Evolutionary conservation across 2,888 invertebrate species (phyloP).

Genomic region (Orchestes rusci): DNA sequence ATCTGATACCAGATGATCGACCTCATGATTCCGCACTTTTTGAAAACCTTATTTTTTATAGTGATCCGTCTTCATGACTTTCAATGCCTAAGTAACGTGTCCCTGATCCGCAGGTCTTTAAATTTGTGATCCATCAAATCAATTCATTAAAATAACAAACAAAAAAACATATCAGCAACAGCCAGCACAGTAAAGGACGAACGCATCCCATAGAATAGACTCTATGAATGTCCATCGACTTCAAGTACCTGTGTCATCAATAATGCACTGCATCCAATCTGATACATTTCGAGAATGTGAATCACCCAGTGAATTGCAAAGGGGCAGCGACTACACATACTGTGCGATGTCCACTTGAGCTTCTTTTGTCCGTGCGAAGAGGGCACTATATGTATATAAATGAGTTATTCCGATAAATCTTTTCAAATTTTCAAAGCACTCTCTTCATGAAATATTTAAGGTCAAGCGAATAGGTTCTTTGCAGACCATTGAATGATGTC

Average conservation of each 20-base stretch:
- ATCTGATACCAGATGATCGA: no score
- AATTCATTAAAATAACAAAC: no score
- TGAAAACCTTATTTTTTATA: no score
- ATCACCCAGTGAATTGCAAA: conserved; percentile 28
- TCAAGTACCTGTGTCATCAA: conserved; percentile 44
- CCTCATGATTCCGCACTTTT: no score
- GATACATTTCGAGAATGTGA: conserved; percentile 41
- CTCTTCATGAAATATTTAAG: background rate
- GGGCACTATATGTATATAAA: conserved; percentile 23
- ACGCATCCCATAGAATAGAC: conserved; percentile 32
- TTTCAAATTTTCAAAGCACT: conserved; percentile 6
- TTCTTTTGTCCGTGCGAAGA: conserved; percentile 23
- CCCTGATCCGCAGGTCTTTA: no score
- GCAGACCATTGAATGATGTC: no score
- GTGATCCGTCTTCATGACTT: no score
- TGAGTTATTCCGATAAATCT: conserved; percentile 21
- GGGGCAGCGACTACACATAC: conserved; percentile 17
- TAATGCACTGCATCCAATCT: conserved; percentile 42
- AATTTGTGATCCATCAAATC: no score
- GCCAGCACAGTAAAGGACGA: no score
- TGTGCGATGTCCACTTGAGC: conserved; percentile 23
- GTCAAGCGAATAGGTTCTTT: background rate
- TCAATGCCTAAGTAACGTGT: no score
- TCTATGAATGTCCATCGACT: conserved; percentile 32
- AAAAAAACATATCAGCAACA: no score